phyloP scores from a whole-genome alignment of 2,888 invertebrate species.

The Brachylomia viminalis region DNA sequence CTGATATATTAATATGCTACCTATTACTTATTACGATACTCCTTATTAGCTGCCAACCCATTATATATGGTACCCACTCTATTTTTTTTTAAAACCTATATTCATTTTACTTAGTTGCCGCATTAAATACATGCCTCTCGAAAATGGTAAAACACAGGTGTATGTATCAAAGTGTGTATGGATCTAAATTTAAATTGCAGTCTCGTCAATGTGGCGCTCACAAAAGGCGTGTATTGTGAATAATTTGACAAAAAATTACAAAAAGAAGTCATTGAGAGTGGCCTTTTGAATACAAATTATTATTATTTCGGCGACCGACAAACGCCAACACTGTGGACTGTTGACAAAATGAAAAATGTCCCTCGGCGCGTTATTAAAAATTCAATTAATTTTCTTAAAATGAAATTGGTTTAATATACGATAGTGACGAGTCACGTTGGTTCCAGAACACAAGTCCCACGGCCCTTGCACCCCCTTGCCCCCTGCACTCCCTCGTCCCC shows the following conservation, averaged over 20 bases:
- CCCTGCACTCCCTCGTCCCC: background rate
- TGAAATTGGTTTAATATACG: constrained; percentile 71
- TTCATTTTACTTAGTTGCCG: too few species aligned
- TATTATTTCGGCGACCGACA: constrained; percentile 20
- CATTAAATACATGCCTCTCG: too few species aligned
- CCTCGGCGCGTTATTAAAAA: constrained; percentile 69
- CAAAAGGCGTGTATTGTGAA: background rate
- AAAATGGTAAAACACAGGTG: background rate
- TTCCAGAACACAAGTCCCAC: constrained; percentile 31
- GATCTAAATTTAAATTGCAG: background rate
- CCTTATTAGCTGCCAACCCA: too few species aligned
- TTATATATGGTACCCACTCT: too few species aligned
- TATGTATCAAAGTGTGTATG: background rate
- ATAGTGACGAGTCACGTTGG: constrained; percentile 73
- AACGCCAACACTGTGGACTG: constrained; percentile 27
- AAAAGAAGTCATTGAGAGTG: constrained; percentile 11
- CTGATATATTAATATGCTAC: too few species aligned
- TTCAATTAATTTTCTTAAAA: constrained; percentile 72
- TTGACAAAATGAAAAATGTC: constrained; percentile 65
- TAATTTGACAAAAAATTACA: background rate
- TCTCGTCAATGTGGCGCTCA: background rate
- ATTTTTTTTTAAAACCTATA: too few species aligned
- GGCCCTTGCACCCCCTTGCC: background rate
- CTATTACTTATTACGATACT: too few species aligned
- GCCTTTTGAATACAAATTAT: constrained; percentile 22